Conservation (phyloP, 2,113 vertebrate species). For the Equus quagga region DNA sequence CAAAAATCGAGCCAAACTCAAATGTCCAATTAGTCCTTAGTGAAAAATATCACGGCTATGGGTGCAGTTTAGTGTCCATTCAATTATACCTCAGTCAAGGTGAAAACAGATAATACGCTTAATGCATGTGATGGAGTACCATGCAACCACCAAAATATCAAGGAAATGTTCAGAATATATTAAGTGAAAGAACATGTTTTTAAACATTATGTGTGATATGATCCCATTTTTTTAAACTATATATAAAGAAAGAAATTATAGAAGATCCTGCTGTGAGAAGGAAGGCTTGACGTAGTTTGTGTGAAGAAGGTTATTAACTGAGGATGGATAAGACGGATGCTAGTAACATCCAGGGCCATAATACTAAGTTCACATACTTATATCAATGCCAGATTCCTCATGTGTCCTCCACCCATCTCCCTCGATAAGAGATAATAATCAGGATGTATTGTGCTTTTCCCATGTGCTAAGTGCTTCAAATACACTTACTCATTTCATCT, state of each 20-base stretch:
- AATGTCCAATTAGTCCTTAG: neutral
- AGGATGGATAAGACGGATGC: accelerated
- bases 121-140: neutral
- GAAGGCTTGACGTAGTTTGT: neutral
- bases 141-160: neutral
- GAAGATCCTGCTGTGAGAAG: neutral
- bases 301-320: neutral
- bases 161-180: neutral
- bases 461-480: neutral
- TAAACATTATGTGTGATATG: neutral
- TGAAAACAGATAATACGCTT: neutral
- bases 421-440: neutral
- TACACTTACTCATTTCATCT: too few species aligned
- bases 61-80: accelerated
- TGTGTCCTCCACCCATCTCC: neutral
- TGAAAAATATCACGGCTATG: accelerated
- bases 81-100: neutral
- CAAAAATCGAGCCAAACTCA: neutral
- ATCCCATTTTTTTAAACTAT: neutral
- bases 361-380: too few species aligned
- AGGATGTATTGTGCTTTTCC: neutral
- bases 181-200: neutral
- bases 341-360: accelerated
- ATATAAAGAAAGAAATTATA: neutral
- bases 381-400: neutral